These are phyloP conservation scores for Lordiphosa andalusiaca DNA, from an alignment of 2,888 invertebrate species.

Conservation along the genomic window DNA sequence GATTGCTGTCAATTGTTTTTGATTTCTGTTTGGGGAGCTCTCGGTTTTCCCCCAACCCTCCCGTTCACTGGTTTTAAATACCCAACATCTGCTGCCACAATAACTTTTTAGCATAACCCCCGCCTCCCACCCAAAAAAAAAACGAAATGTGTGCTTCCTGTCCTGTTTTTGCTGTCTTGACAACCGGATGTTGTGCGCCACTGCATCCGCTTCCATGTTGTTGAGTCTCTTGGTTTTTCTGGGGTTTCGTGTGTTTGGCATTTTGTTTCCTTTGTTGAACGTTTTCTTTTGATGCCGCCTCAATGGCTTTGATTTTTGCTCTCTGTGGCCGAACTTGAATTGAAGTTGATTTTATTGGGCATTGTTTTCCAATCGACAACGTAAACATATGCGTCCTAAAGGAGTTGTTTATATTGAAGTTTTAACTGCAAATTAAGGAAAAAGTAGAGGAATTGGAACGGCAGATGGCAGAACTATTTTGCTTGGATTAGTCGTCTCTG, in stretches of 20 bases:
- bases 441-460: neutral
- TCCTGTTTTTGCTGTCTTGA: slow-evolving; percentile 40
- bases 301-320: slow-evolving; percentile 50
- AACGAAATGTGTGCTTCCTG: slow-evolving; percentile 22
- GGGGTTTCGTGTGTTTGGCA: slow-evolving; percentile 39
- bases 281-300: slow-evolving; percentile 47
- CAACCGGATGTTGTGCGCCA: slow-evolving; percentile 63
- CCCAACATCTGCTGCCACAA: slow-evolving; percentile 60
- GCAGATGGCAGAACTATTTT: neutral
- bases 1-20: slow-evolving; percentile 76
- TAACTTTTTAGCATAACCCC: slow-evolving; percentile 63
- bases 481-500: neutral
- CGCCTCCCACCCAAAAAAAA: neutral
- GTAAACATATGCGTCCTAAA: slow-evolving; percentile 26
- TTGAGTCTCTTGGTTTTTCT: slow-evolving; percentile 24
- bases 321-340: slow-evolving; percentile 23
- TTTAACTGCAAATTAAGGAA: slow-evolving; percentile 6
- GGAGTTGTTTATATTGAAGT: slow-evolving; percentile 15
- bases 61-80: slow-evolving; percentile 34
- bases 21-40: slow-evolving; percentile 16
- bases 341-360: slow-evolving; percentile 51
- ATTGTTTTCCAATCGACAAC: slow-evolving; percentile 37
- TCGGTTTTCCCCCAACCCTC: slow-evolving; percentile 7
- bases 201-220: slow-evolving; percentile 52
- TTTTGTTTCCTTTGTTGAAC: slow-evolving; percentile 42